Evolutionary conservation across 1,140 invertebrate genomes (phyloP).

Genomic region (Lordiphosa collinella): DNA sequence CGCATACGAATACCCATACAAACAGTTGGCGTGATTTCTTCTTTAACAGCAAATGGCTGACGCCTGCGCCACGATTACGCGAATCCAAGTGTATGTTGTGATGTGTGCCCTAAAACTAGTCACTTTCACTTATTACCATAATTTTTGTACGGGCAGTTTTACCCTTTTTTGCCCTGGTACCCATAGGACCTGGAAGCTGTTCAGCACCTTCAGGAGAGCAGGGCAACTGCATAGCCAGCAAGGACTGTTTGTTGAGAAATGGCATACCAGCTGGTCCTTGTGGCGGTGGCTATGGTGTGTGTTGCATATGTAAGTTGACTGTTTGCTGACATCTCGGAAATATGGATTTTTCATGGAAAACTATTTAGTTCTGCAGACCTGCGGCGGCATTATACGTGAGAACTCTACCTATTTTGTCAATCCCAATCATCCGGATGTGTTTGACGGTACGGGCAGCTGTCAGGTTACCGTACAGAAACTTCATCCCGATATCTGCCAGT

Average conservation of each 20-base stretch:
- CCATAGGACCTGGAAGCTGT: constrained; percentile 86
- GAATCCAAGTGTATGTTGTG: constrained; percentile 66
- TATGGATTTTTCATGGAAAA: constrained; percentile 14
- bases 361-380: constrained; percentile 86
- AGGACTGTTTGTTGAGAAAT: constrained; percentile 85
- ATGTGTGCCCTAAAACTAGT: not conserved
- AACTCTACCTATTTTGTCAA: constrained; percentile 93
- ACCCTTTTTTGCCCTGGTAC: constrained; percentile 87
- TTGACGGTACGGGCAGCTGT: constrained; percentile 89
- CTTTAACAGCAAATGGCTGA: constrained; percentile 65
- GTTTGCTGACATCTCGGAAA: not conserved
- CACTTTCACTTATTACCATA: too few species aligned
- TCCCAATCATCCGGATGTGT: constrained; percentile 86
- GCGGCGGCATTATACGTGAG: constrained; percentile 86
- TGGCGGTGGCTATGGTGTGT: constrained; percentile 82
- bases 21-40: constrained; percentile 65
- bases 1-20: constrained; percentile 19
- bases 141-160: constrained; percentile 81
- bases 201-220: constrained; percentile 86
- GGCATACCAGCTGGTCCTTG: constrained; percentile 87
- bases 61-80: constrained; percentile 38
- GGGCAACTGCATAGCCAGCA: constrained; percentile 86
- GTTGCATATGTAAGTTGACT: constrained; percentile 71
- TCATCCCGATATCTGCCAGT: constrained; percentile 88
- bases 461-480: constrained; percentile 89